A percentile compares a stretch with the other conserved stretches of the same genome.
Conservation (phyloP, 2,888 invertebrate genomes). For the Acrobasis suavella region DNA sequence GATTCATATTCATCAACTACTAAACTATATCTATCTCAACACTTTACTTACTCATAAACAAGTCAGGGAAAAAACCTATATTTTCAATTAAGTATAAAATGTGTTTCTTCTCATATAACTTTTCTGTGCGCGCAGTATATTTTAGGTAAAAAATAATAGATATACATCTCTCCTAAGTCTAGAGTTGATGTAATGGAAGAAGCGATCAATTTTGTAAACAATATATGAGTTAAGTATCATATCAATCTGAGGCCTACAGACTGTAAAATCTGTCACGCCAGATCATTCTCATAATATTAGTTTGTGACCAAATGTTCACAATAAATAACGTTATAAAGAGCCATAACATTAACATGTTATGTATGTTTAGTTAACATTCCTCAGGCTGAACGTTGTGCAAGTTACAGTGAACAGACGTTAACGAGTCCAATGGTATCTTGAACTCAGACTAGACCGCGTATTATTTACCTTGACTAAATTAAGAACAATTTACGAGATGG, state of each 20-base stretch:
- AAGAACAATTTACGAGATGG: constrained; percentile 71
- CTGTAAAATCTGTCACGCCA: not conserved
- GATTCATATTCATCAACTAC: no score
- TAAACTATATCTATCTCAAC: no score
- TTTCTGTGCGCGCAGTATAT: no score
- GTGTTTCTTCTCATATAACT: no score
- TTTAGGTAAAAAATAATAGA: no score
- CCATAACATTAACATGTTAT: constrained; percentile 13
- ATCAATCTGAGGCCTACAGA: not conserved
- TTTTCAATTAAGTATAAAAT: no score
- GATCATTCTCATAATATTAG: not conserved
- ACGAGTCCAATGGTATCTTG: constrained; percentile 41
- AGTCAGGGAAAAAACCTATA: no score
- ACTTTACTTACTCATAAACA: no score
- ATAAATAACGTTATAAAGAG: constrained; percentile 9
- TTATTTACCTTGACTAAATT: constrained; percentile 65
- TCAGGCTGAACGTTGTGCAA: constrained; percentile 36
- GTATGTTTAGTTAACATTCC: constrained; percentile 29
- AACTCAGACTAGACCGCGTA: constrained; percentile 46
- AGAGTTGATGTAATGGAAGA: no score
- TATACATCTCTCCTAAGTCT: no score
- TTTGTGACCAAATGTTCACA: not conserved
- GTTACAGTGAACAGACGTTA: constrained; percentile 44
- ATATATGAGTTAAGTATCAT: not conserved
- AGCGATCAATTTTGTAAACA: no score